phyloP scores from a whole-genome alignment of 2,888 invertebrate species.

The Polietes domitor region DNA sequence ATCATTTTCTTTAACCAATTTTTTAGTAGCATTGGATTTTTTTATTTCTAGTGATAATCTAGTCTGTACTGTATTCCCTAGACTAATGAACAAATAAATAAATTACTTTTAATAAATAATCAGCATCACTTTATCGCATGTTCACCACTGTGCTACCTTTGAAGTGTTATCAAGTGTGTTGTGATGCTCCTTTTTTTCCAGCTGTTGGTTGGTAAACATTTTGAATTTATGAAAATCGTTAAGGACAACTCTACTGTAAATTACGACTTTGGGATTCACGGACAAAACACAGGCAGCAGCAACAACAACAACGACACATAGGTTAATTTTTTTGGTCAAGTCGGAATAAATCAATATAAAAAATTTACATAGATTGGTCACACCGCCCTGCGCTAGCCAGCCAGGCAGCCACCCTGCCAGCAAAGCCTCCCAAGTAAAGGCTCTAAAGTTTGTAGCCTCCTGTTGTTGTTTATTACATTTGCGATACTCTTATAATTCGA shows the following conservation, averaged over 20 bases:
- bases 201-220: not conserved
- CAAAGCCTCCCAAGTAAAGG: too few species aligned
- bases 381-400: too few species aligned
- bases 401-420: too few species aligned
- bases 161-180: not conserved
- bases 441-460: not conserved
- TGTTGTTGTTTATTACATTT: not conserved
- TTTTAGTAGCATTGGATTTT: too few species aligned
- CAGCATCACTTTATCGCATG: too few species aligned
- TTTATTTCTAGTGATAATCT: too few species aligned
- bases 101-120: too few species aligned
- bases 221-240: not conserved
- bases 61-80: too few species aligned
- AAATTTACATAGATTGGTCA: constrained; percentile 1
- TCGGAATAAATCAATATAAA: not conserved
- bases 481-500: constrained; percentile 1
- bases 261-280: not conserved
- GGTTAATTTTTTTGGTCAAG: not conserved
- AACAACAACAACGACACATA: not conserved
- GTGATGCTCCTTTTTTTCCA: not conserved
- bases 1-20: too few species aligned
- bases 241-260: not conserved
- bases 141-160: not conserved
- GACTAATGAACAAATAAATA: too few species aligned
- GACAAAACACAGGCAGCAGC: not conserved